These are phyloP conservation scores for Hydropsyche betteni DNA, from an alignment of 2,888 invertebrate genomes.

Conservation along the genomic window DNA sequence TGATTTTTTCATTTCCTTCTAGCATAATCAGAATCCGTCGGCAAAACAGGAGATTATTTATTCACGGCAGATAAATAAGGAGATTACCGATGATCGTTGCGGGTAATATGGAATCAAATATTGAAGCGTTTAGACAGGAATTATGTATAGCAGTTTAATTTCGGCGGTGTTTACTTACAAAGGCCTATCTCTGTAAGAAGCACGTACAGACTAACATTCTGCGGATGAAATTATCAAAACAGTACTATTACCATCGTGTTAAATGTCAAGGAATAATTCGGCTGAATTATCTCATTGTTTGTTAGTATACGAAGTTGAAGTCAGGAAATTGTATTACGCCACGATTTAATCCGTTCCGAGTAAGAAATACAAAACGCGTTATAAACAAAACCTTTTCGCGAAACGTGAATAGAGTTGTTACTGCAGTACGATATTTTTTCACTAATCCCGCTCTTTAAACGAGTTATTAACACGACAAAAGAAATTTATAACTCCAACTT, in stretches of 20 bases:
- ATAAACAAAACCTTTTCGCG: too few species aligned
- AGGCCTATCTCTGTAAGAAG: neutral
- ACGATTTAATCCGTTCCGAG: neutral
- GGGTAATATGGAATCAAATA: constrained; percentile 18
- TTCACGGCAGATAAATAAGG: constrained; percentile 7
- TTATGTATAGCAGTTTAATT: neutral
- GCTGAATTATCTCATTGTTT: constrained; percentile 4
- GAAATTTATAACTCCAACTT: too few species aligned
- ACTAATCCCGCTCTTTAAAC: too few species aligned
- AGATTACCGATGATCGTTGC: constrained; percentile 11
- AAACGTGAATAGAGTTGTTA: too few species aligned
- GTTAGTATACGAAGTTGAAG: neutral
- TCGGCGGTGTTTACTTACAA: neutral
- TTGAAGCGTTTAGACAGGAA: constrained; percentile 2
- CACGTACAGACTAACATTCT: neutral
- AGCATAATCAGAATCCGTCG: constrained; percentile 20
- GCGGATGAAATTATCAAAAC: constrained; percentile 25
- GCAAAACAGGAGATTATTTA: constrained; percentile 15
- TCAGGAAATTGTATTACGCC: constrained; percentile 5
- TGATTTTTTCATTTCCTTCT: constrained; percentile 21
- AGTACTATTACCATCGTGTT: constrained; percentile 21
- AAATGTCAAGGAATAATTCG: constrained; percentile 27
- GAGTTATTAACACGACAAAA: too few species aligned
- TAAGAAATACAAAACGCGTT: too few species aligned
- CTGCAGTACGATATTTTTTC: too few species aligned